phyloP scores from a whole-genome alignment of 2,888 invertebrate genomes.

The Apoda limacodes region DNA sequence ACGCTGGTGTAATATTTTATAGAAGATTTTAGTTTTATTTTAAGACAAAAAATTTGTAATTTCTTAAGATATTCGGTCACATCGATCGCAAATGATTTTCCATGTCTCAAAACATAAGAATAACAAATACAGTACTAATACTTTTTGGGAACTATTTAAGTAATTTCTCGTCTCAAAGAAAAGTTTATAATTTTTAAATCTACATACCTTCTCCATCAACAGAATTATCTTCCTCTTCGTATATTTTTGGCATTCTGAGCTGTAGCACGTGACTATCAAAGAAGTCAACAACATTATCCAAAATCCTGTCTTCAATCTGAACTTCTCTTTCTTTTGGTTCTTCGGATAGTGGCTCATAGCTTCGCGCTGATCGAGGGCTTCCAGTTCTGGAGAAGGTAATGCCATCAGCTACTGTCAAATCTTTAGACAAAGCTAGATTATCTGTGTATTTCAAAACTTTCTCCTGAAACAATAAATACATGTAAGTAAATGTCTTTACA shows the following conservation, averaged over 20 bases:
- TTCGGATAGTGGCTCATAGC: conserved; percentile 52
- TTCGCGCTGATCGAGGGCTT: conserved; percentile 50
- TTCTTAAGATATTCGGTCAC: too few relatives aligned
- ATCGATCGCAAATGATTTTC: too few relatives aligned
- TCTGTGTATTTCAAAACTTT: conserved; percentile 61
- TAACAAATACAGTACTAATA: too few relatives aligned
- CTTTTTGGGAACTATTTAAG: too few relatives aligned
- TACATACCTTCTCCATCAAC: conserved; percentile 57
- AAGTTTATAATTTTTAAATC: too few relatives aligned
- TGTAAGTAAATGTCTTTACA: neutral
- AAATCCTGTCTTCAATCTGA: conserved; percentile 53
- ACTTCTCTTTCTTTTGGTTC: conserved; percentile 54
- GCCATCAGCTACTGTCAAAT: conserved; percentile 47
- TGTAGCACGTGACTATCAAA: conserved; percentile 53
- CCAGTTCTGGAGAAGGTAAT: conserved; percentile 52
- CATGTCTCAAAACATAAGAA: too few relatives aligned
- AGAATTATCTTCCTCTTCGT: conserved; percentile 53
- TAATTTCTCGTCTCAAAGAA: too few relatives aligned
- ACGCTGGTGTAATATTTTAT: too few relatives aligned
- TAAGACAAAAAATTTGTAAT: too few relatives aligned
- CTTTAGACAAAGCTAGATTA: conserved; percentile 54
- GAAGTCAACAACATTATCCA: conserved; percentile 59
- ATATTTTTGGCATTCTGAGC: conserved; percentile 57
- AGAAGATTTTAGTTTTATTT: too few relatives aligned
- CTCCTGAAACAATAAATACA: conserved; percentile 40